Evolutionary conservation across 2,113 vertebrate species (phyloP).

Genomic region (Willisornis vidua): DNA sequence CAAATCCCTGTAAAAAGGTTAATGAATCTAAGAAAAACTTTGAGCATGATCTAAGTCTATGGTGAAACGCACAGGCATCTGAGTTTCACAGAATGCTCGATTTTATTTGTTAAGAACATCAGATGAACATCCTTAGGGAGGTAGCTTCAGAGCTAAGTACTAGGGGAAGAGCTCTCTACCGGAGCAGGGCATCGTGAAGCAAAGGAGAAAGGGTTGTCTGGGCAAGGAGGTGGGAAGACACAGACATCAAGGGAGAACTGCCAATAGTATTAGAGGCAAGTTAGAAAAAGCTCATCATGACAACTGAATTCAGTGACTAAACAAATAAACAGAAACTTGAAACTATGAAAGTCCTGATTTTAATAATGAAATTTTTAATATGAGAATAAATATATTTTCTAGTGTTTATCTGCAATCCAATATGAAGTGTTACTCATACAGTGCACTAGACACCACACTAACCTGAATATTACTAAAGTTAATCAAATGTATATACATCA

Average conservation of each 20-base stretch:
- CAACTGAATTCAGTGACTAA: background rate
- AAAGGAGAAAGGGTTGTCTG: background rate
- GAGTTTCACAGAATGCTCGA: background rate
- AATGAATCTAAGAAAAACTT: slow-evolving; percentile 17
- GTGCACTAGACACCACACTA: background rate
- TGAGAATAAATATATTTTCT: background rate
- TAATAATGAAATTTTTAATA: background rate
- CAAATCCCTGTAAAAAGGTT: background rate
- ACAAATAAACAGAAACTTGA: background rate
- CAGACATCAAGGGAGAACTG: background rate
- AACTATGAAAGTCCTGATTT: background rate
- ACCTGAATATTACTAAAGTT: background rate
- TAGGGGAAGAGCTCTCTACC: background rate
- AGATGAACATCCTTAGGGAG: background rate
- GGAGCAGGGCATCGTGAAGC: background rate
- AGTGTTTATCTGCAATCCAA: background rate
- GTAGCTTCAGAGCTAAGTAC: background rate
- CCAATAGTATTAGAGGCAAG: background rate
- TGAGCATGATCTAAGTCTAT: background rate
- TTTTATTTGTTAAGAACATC: background rate
- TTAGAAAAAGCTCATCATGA: background rate
- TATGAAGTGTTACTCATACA: background rate
- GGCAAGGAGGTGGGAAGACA: background rate
- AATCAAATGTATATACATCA: background rate
- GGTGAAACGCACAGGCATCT: slow-evolving; percentile 1